These are phyloP conservation scores for Brienomyrus longianalis DNA, from an alignment of 2,113 vertebrate species.

Conservation along the genomic window DNA sequence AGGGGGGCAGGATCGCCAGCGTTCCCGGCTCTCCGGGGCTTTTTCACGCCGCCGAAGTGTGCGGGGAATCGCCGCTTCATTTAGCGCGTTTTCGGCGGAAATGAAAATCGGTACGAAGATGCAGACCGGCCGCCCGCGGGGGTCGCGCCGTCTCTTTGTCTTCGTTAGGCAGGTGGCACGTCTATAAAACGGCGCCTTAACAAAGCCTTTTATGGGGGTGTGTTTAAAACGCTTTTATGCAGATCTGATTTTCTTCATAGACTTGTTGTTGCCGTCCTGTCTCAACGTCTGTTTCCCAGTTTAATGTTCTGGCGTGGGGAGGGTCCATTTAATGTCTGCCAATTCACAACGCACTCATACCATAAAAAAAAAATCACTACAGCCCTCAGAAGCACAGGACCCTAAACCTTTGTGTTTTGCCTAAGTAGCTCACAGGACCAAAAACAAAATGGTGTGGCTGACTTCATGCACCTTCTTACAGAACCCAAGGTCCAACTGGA, in stretches of 20 bases:
- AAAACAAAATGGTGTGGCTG: background rate
- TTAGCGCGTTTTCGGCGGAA: constrained; percentile 18
- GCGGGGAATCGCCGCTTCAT: background rate
- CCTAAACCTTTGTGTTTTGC: background rate
- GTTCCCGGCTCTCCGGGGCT: background rate
- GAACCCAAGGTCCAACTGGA: background rate
- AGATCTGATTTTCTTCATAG: background rate
- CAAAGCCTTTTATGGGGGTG: background rate
- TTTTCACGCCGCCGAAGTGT: background rate
- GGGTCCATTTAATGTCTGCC: background rate
- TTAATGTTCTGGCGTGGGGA: background rate
- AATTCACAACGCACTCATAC: background rate
- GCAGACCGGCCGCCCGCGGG: background rate
- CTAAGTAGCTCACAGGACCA: background rate
- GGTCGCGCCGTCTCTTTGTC: constrained; percentile 8
- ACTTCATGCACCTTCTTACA: background rate
- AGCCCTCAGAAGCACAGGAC: background rate
- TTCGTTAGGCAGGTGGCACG: constrained; percentile 17
- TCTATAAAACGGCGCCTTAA: background rate
- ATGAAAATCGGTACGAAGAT: constrained; percentile 16
- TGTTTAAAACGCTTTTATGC: background rate
- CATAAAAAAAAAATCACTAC: background rate
- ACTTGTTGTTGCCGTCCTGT: background rate
- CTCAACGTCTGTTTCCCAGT: background rate
- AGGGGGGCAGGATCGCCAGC: background rate